Conservation (phyloP, 2,797 vertebrate genomes). For the Cyclura pinguis region DNA sequence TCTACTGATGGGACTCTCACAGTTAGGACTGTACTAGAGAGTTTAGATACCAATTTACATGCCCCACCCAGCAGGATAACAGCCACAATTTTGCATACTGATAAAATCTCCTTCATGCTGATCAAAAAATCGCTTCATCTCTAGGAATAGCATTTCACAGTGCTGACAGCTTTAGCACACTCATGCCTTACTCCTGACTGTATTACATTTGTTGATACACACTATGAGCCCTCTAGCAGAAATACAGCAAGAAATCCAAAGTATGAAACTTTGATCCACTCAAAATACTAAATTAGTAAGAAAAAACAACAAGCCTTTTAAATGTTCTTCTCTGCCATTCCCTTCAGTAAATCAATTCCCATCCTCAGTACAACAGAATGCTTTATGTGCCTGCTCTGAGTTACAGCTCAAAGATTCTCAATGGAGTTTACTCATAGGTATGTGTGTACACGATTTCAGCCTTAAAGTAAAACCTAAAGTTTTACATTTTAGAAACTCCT, state of each 20-base stretch:
- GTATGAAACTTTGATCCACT: background rate
- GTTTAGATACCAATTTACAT: background rate
- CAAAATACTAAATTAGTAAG: background rate
- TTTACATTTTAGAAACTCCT: constrained; percentile 34
- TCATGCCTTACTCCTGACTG: background rate
- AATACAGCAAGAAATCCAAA: background rate
- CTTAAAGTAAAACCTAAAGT: background rate
- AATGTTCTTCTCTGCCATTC: background rate
- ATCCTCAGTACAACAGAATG: background rate
- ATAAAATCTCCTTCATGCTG: constrained; percentile 24
- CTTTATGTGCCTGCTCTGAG: too few species aligned
- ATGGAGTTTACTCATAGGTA: background rate
- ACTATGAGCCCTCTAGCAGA: background rate
- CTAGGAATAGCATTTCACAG: background rate
- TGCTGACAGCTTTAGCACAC: background rate
- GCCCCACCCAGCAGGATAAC: too few species aligned
- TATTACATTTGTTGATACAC: background rate
- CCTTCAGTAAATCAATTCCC: background rate
- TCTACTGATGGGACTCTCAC: background rate
- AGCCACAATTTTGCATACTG: background rate
- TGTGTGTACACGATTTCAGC: background rate
- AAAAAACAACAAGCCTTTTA: background rate
- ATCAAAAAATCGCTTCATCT: constrained; percentile 32
- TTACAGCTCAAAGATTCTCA: background rate
- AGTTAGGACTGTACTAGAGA: background rate